Percentiles rank a stretch among this genome's conserved stretches.
Evolutionary conservation across 2,888 invertebrate species (phyloP).

Genomic region (Eupsilia transversa): DNA sequence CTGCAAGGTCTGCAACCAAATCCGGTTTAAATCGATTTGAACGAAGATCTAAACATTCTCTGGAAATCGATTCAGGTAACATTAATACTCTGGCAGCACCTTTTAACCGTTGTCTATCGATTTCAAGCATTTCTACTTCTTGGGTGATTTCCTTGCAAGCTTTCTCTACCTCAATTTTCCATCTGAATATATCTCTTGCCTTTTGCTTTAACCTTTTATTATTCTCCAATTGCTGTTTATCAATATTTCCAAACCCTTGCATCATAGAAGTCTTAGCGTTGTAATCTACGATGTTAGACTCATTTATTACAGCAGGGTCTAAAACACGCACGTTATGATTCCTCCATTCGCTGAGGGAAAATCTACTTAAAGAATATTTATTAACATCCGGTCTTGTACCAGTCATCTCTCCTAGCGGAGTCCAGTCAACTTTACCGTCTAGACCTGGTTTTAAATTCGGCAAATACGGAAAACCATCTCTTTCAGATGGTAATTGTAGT

Average conservation of each 20-base stretch:
- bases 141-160: slow-evolving; percentile 92
- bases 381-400: slow-evolving; percentile 94
- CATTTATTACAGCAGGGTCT: slow-evolving; percentile 87
- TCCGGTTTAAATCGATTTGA: slow-evolving; percentile 93
- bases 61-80: slow-evolving; percentile 94
- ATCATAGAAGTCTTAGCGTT: slow-evolving; percentile 92
- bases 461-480: slow-evolving; percentile 70
- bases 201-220: slow-evolving; percentile 92
- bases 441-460: slow-evolving; percentile 91
- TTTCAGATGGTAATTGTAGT: slow-evolving; percentile 60
- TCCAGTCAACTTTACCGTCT: slow-evolving; percentile 94
- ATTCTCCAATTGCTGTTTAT: slow-evolving; percentile 93
- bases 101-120: slow-evolving; percentile 92
- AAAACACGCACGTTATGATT: slow-evolving; percentile 90
- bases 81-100: slow-evolving; percentile 92
- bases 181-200: slow-evolving; percentile 92
- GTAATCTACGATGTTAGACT: slow-evolving; percentile 90
- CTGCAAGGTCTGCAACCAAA: slow-evolving; percentile 93
- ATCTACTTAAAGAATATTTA: slow-evolving; percentile 94
- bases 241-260: slow-evolving; percentile 92
- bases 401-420: slow-evolving; percentile 92
- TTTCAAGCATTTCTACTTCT: slow-evolving; percentile 93
- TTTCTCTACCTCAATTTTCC: slow-evolving; percentile 94
- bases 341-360: slow-evolving; percentile 94
- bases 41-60: slow-evolving; percentile 93